Evolutionary conservation across 2,888 invertebrate genomes (phyloP).

Genomic region (Tinea semifulvella): DNA sequence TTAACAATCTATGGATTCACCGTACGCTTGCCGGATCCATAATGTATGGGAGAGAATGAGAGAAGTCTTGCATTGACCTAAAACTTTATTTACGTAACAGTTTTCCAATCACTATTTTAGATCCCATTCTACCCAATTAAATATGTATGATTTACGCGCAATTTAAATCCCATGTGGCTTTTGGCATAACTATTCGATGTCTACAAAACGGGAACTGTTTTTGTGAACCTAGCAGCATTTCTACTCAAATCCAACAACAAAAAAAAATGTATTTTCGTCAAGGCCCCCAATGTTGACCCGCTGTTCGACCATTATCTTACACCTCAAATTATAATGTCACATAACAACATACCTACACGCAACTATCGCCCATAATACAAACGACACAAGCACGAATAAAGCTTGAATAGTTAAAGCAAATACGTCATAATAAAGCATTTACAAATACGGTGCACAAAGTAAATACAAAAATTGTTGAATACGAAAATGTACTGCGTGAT

Average conservation of each 20-base stretch:
- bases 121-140: too few species aligned
- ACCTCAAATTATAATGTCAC: neutral
- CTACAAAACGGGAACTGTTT: conserved; percentile 6
- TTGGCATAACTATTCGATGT: neutral
- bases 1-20: too few species aligned
- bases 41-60: too few species aligned
- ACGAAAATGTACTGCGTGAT: conserved; percentile 3
- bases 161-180: too few species aligned
- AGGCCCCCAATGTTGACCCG: conserved; percentile 10
- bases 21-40: too few species aligned
- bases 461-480: conserved; percentile 2
- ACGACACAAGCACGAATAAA: neutral
- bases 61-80: too few species aligned
- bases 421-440: conserved; percentile 23
- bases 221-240: conserved; percentile 7
- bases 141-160: too few species aligned
- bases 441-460: conserved; percentile 16
- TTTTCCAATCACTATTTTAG: too few species aligned
- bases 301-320: conserved; percentile 9
- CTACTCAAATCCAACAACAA: conserved; percentile 5
- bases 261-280: conserved; percentile 21
- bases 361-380: neutral
- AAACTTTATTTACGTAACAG: too few species aligned
- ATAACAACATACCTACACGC: neutral
- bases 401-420: conserved; percentile 6